Evolutionary conservation across 23 tunicate species (phyloP).

Genomic region (Halocynthia roretzi): DNA sequence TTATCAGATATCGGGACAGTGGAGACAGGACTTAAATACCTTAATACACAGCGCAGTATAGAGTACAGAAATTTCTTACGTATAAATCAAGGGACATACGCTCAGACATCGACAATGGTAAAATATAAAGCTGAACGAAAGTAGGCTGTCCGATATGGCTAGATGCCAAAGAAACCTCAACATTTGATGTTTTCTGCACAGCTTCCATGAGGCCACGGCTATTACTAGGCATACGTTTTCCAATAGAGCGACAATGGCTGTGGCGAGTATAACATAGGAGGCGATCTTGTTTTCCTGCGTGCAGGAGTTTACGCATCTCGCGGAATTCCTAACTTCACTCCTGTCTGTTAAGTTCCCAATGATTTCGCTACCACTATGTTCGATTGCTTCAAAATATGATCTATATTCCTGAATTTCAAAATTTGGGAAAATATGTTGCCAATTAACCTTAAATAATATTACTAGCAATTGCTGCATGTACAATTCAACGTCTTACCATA

Average conservation of each 20-base stretch:
- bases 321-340: background rate
- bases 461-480: too few species aligned
- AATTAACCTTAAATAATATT: too few species aligned
- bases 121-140: constrained; percentile 32
- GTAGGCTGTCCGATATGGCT: constrained; percentile 37
- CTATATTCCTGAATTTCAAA: too few species aligned
- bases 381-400: too few species aligned
- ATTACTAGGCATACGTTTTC: constrained; percentile 3
- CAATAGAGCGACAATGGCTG: background rate
- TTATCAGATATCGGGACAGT: too few species aligned
- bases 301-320: constrained; percentile 10
- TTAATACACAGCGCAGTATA: background rate
- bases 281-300: background rate
- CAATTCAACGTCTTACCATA: too few species aligned
- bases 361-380: too few species aligned
- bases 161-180: constrained; percentile 72
- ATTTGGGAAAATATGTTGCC: too few species aligned
- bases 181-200: constrained; percentile 31
- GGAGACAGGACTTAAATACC: too few species aligned
- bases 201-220: constrained; percentile 8
- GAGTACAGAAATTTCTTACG: constrained; percentile 17
- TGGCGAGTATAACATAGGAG: background rate
- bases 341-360: too few species aligned
- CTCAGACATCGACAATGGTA: constrained; percentile 22
- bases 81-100: constrained; percentile 32